Base-by-base conservation (phyloP, 2,797 vertebrate genomes). In the Myotis planiceps region DNA sequence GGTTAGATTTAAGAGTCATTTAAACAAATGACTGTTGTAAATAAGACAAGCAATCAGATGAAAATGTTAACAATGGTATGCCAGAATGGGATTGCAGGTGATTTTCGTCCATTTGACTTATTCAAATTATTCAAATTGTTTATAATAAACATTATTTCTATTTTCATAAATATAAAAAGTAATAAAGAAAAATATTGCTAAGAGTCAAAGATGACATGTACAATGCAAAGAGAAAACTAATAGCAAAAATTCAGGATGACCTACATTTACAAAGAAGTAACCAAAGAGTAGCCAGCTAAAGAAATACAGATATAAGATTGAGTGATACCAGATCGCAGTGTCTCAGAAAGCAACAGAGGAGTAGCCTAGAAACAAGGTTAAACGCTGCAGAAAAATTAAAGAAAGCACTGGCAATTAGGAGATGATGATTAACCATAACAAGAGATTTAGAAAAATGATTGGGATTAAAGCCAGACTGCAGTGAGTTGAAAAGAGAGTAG, bases 161-260 rank as follows among this genome's bases (percentile, higher is more conserved):
- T 47, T 49, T 91, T 87, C 5, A 93, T n/a, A 68, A 94, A 85
- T 92, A 53, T 74, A 87, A 79, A 19, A 72, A 89, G 42, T 80
- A 69, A 58, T 55, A 27, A 65, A 71, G 58, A 23, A 47, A 92
- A 84, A 80, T 27, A 49, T 25, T n/a, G 42, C 25, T 60, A 60
- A 42, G 15, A 55, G 42, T 95, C n/a, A 84, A 45, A 82, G 37
- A 66, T 4, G 14, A 63, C 12, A 88, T 1, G 3, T 47, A 63
- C 9, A 75, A 75, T 53, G n/a, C n/a, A 86, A 42, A 88, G 27
- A 79, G 7, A 85, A 5, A 10, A 83, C 13, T 23, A 89, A 69
- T 76, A 92, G 68, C 37, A 60, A 66, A 78, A 93, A 27, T 42
- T 65, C 82, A 15, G 53, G 42, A 76, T 66, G 76, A 78, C 1